Evolutionary conservation across 2,888 invertebrate species (phyloP).

Genomic region (Microctonus hyperodae): DNA sequence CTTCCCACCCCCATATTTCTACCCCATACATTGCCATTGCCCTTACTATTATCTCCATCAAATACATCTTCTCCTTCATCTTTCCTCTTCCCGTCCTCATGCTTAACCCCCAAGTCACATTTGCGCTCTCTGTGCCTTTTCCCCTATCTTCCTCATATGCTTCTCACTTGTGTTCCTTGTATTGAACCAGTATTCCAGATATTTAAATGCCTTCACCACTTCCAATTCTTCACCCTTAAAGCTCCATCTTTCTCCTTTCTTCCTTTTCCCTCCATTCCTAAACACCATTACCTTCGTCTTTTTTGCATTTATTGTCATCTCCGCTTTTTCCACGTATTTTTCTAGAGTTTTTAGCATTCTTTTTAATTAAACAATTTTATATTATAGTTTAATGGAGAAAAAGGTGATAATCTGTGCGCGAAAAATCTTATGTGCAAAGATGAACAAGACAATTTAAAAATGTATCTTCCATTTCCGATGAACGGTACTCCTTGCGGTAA

Average conservation of each 20-base stretch:
- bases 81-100: background rate
- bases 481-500: background rate
- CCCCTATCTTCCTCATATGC: background rate
- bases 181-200: background rate
- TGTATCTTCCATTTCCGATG: background rate
- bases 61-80: background rate
- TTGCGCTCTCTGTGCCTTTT: background rate
- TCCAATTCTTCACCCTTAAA: background rate
- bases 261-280: background rate
- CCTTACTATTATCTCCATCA: background rate
- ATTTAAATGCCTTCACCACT: background rate
- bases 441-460: background rate
- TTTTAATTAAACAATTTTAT: too few species aligned
- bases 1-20: too few species aligned
- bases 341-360: background rate
- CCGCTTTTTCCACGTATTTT: background rate
- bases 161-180: background rate
- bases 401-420: too few species aligned
- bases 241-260: background rate
- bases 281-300: conserved; percentile 3
- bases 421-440: background rate
- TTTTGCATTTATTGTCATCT: background rate
- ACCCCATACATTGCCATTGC: background rate
- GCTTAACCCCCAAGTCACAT: background rate
- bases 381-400: too few species aligned